Evolutionary conservation across 2,888 invertebrate species (phyloP).

Genomic region (Drosophila siamana): DNA sequence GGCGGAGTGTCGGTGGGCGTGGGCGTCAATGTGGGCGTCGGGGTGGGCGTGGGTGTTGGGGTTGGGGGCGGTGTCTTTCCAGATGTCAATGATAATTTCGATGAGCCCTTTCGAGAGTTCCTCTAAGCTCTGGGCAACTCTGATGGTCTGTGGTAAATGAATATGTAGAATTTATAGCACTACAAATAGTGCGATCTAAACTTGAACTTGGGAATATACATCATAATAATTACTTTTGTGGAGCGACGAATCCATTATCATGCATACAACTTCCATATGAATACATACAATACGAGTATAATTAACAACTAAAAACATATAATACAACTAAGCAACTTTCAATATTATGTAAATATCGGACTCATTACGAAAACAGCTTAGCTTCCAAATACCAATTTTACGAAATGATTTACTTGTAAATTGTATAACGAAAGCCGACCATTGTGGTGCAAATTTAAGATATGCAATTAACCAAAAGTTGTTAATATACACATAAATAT

Average conservation of each 20-base stretch:
- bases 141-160: slow-evolving; percentile 53
- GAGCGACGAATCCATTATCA: slow-evolving; percentile 1
- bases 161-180: slow-evolving; percentile 50
- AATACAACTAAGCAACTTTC: slow-evolving; percentile 8
- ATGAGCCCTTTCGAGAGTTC: slow-evolving; percentile 85
- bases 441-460: slow-evolving; percentile 42
- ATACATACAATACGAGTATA: background rate
- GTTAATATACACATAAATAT: slow-evolving; percentile 42
- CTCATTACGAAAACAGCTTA: slow-evolving; percentile 19
- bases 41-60: slow-evolving; percentile 25
- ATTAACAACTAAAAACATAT: slow-evolving; percentile 8
- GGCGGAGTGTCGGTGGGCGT: slow-evolving; percentile 50
- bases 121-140: slow-evolving; percentile 69
- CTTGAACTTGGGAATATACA: slow-evolving; percentile 10
- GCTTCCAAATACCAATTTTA: slow-evolving; percentile 18
- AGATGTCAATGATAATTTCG: slow-evolving; percentile 83
- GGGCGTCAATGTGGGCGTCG: slow-evolving; percentile 38
- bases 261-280: slow-evolving; percentile 6
- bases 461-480: slow-evolving; percentile 48
- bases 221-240: slow-evolving; percentile 4
- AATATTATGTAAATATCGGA: slow-evolving; percentile 15
- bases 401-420: slow-evolving; percentile 24
- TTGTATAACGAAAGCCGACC: slow-evolving; percentile 35
- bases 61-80: slow-evolving; percentile 59
- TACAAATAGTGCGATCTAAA: slow-evolving; percentile 1